Percentiles rank a stretch among this genome's conserved stretches.
phyloP scores from a whole-genome alignment of 2,797 vertebrate genomes.

The Pseudomugil tenellus region DNA sequence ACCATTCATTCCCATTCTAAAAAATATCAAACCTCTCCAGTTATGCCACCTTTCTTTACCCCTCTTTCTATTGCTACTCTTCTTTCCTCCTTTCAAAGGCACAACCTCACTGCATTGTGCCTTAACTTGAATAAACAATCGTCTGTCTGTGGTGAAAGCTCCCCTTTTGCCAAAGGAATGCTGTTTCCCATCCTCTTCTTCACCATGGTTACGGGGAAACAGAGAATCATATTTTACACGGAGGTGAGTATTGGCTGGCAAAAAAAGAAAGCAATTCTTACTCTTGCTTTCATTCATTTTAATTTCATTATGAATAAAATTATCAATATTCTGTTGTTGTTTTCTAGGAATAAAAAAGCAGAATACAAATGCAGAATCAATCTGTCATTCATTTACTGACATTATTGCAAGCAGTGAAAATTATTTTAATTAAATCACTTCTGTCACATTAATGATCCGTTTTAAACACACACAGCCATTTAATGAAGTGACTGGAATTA shows the following conservation, averaged over 20 bases:
- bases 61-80: conserved; percentile 20
- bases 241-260: conserved; percentile 33
- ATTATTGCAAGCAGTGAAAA: conserved; percentile 26
- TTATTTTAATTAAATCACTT: conserved; percentile 16
- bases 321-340: conserved; percentile 2
- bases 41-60: conserved; percentile 19
- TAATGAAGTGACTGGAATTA: conserved; percentile 25
- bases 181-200: conserved; percentile 84
- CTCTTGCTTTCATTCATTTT: conserved; percentile 9
- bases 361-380: conserved; percentile 18
- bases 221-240: conserved; percentile 80
- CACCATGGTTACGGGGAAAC: conserved; percentile 91
- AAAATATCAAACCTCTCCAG: conserved; percentile 50
- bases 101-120: conserved; percentile 73
- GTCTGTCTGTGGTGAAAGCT: conserved; percentile 84
- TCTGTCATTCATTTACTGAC: conserved; percentile 13
- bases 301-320: conserved; percentile 27
- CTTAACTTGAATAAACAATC: conserved; percentile 91
- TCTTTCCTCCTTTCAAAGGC: conserved; percentile 39
- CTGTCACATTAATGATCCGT: conserved; percentile 26
- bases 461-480: conserved; percentile 23
- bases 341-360: conserved; percentile 16
- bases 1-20: conserved; percentile 7
- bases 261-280: not conserved
- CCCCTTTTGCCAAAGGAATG: conserved; percentile 86